phyloP scores from a whole-genome alignment of 2,797 vertebrate species.

The Sylvilagus floridanus region DNA sequence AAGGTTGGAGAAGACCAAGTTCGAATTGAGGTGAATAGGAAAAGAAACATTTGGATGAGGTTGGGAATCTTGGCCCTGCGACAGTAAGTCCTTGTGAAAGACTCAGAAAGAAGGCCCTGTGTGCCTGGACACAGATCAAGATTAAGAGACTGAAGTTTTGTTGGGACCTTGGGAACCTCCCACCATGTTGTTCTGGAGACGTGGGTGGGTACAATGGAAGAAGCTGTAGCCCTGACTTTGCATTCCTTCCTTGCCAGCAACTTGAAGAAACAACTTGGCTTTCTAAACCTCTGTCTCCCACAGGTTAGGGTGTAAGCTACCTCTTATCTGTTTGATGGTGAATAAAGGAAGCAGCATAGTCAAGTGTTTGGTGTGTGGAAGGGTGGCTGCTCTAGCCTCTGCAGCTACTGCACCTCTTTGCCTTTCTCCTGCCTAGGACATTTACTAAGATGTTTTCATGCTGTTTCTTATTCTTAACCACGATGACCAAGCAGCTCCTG shows the following conservation, averaged over 20 bases:
- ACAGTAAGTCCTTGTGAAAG: slow-evolving; percentile 67
- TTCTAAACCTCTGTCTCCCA: background rate
- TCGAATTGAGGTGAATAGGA: slow-evolving; percentile 66
- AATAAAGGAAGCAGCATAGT: background rate
- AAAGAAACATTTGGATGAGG: slow-evolving; percentile 65
- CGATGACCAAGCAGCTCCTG: background rate
- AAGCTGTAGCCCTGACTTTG: background rate
- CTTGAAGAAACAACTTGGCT: background rate
- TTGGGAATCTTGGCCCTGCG: slow-evolving; percentile 51
- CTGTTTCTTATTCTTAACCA: background rate
- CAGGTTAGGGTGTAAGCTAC: background rate
- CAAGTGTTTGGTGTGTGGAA: background rate
- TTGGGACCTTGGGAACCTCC: background rate
- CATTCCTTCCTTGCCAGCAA: background rate
- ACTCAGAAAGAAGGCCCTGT: background rate
- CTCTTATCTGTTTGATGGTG: background rate
- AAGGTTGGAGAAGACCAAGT: slow-evolving; percentile 53
- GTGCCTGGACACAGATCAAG: slow-evolving; percentile 57
- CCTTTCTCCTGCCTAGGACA: background rate
- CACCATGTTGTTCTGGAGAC: background rate
- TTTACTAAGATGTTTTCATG: background rate
- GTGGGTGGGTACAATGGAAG: background rate
- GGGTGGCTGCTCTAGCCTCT: background rate
- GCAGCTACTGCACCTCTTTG: background rate
- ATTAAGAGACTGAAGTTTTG: slow-evolving; percentile 52